A percentile compares a stretch with the other conserved stretches of the same genome.
phyloP scores from a whole-genome alignment of 2,888 invertebrate species.

The Labia minor region DNA sequence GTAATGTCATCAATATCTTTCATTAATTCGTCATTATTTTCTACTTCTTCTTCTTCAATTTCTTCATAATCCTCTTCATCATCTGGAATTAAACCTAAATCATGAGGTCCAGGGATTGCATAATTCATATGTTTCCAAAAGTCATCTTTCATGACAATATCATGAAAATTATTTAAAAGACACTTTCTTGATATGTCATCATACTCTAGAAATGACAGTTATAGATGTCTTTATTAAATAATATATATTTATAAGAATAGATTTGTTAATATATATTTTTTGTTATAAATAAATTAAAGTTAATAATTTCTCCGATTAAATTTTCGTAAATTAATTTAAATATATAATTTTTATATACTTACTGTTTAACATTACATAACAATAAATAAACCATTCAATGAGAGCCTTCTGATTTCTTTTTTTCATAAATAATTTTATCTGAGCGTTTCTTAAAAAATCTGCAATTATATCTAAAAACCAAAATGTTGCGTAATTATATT shows the following conservation, averaged over 20 bases:
- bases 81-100: neutral
- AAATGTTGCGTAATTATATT: constrained; percentile 1
- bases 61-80: neutral
- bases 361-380: neutral
- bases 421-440: neutral
- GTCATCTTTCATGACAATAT: neutral
- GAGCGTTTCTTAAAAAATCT: constrained; percentile 9
- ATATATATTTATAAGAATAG: neutral
- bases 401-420: constrained; percentile 17
- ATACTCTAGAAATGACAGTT: neutral
- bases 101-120: neutral
- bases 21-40: neutral
- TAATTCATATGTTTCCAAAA: neutral
- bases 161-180: neutral
- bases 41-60: neutral
- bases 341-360: too few relatives aligned
- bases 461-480: constrained; percentile 17
- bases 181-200: neutral
- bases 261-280: too few relatives aligned
- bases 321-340: too few relatives aligned
- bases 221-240: neutral
- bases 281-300: too few relatives aligned
- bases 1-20: neutral
- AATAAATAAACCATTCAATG: constrained; percentile 15
- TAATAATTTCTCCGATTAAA: too few relatives aligned